Base-by-base conservation (phyloP, 1,140 invertebrate species). In the Brachionus rubens region DNA sequence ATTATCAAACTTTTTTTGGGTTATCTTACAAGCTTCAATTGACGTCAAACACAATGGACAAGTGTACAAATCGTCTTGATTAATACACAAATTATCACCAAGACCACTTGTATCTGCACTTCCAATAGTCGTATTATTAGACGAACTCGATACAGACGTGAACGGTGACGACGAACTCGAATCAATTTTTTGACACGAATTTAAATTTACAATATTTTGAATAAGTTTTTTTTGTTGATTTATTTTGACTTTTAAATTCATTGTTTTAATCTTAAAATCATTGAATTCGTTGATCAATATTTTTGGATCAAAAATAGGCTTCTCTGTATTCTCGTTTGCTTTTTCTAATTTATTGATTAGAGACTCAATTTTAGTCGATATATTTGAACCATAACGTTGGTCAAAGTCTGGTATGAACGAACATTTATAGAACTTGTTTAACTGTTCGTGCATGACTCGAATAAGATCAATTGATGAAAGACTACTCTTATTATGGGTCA, bases 11-110 rank as follows among this genome's bases (percentile, higher is more conserved):
- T 54, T 48, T 48, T 30, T 54, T 21, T 10, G n/a, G 14, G 26
- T 50, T 16, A 72, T 72, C 41, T 72, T 72, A 54, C 33, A 40
- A 3, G 68, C 48, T 16, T 72, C 68, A 16, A 72, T 48, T 21
- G 46, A 40, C 5, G 46, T 72, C 2, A 50, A 24, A 54, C 68
- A 72, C 3, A 19, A 41, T 9, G 46, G 46, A 72, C 68, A 72
- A 16, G 46, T 72, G 46, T 72, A 72, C 46, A 72, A 46, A 43
- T 65, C 36, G 0, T 65, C 59, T 19, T 65, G 33, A n/a, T 24
- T 65, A 16, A 33, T n/a, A 9, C n/a, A 0, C 2, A 59, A 28
- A n/a, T 59, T 59, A 1, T 59, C 54, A 19, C 54, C 54, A 3
- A 59, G 16, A 65, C 40, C 40, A 65, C 59, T 65, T 36, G 33